Base-by-base conservation (phyloP, 2,888 invertebrate species). In the Phengaris arion region DNA sequence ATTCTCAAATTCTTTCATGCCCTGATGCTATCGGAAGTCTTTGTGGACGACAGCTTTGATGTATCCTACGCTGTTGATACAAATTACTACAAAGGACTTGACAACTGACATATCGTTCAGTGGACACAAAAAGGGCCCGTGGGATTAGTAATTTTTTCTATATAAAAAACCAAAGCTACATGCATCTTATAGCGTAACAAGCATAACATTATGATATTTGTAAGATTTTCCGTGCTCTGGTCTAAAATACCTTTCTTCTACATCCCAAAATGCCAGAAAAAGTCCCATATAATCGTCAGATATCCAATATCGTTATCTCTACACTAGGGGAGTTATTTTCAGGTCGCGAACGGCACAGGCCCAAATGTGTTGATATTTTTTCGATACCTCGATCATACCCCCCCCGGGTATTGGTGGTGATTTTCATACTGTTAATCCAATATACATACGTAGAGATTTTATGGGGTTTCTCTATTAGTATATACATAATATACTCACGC, bases 41-140 rank as follows among this genome's bases (percentile, higher is more conserved):
- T 74, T 74, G 45, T 15, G 45, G 73, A 54, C n/a, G 6, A 52
- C 73, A 54, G 13, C 73, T 74, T 74, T 55, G 55, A 74, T 35
- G 35, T 74, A 55, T 55, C n/a, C 12, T 46, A 74, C 57, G 12
- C 13, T 22, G 35, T 57, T 74, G 55, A 74, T 74, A 74, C 4
- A 57, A 64, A 64, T 64, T 64, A 64, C 64, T 45, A 45, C 64
- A 64, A 64, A 64, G 35, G 64, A 64, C 35, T 12, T 9, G 9
- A 52, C 35, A 35, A 35, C 52, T 64, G 64, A 64, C 13, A 6
- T 59, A 59, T 35, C 64, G 45, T 45, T 64, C 64, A 64, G 4
- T 35, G 35, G 35, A 35, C 35, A 35, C 35, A 35, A 35, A 35
- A 35, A 35, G 35, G 35, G 2, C 35, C 35, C 35, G 35, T 35